Percentiles rank a stretch among this genome's conserved stretches.
Conservation (phyloP, 2,113 vertebrate species). For the Synodontis membranacea region DNA sequence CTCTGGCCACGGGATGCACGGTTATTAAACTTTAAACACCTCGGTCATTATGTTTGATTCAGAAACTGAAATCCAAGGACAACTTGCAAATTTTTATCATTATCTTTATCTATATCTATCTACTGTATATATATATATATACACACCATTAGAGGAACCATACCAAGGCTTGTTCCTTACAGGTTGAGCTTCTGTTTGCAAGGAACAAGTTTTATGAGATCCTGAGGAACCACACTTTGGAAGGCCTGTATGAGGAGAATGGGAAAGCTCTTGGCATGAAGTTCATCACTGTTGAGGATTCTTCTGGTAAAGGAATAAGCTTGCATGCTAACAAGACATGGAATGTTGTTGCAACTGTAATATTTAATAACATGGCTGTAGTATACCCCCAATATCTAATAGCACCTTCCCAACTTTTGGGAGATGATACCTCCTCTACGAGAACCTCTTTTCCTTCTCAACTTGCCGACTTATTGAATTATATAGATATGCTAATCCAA, state of each 20-base stretch:
- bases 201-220: constrained; percentile 80
- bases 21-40: constrained; percentile 63
- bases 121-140: not conserved
- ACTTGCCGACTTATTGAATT: too few species aligned
- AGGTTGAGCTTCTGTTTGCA: constrained; percentile 79
- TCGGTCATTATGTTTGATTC: not conserved
- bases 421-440: not conserved
- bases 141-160: not conserved
- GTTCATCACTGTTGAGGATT: constrained; percentile 72
- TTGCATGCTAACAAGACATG: not conserved
- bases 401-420: not conserved
- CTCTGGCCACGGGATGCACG: constrained; percentile 82
- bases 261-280: constrained; percentile 81
- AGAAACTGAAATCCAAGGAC: not conserved
- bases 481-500: too few species aligned
- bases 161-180: not conserved
- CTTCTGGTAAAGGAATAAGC: constrained; percentile 1
- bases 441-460: not conserved
- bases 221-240: constrained; percentile 77
- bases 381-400: not conserved
- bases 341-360: not conserved
- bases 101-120: not conserved
- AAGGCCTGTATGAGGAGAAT: constrained; percentile 75
- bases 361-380: not conserved
- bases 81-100: not conserved